These are phyloP conservation scores for Drosophila dunni DNA, from an alignment of 1,140 invertebrate genomes.

Conservation along the genomic window DNA sequence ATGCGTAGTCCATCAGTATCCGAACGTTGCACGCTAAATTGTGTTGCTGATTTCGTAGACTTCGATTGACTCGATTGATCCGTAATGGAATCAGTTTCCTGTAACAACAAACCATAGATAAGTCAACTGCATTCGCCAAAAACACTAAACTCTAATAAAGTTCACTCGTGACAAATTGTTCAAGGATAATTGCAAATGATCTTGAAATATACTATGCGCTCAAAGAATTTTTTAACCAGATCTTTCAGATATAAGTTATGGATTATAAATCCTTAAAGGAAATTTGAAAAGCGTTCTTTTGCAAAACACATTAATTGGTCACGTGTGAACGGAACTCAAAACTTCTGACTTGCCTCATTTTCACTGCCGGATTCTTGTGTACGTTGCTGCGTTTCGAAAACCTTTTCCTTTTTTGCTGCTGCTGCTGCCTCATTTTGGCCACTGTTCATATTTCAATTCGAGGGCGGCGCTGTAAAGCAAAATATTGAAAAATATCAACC, in stretches of 20 bases:
- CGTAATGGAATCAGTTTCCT: slow-evolving; percentile 79
- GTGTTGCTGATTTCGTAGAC: slow-evolving; percentile 77
- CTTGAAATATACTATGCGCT: too few species aligned
- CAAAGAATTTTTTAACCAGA: too few species aligned
- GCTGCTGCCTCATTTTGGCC: slow-evolving; percentile 79
- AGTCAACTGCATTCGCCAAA: too few species aligned
- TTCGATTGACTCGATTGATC: slow-evolving; percentile 78
- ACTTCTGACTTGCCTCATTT: slow-evolving; percentile 72
- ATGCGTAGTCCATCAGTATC: slow-evolving; percentile 79
- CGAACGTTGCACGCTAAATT: slow-evolving; percentile 82
- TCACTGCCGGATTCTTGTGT: slow-evolving; percentile 79
- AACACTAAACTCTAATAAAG: neutral
- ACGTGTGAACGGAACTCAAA: neutral
- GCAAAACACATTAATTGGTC: neutral
- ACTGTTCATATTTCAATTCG: slow-evolving; percentile 81
- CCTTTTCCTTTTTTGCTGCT: slow-evolving; percentile 75
- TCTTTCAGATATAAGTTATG: too few species aligned
- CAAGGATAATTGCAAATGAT: too few species aligned
- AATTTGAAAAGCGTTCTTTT: neutral
- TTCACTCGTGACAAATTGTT: neutral
- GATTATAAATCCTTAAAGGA: too few species aligned
- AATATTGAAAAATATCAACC: slow-evolving; percentile 38
- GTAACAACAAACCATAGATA: neutral
- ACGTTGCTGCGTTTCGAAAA: slow-evolving; percentile 78
- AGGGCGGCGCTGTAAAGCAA: slow-evolving; percentile 50